Evolutionary conservation across 2,888 invertebrate species (phyloP), one percentile per base, ranked within the genome.

Genomic region (Sinopyrophorus schimmeli): DNA sequence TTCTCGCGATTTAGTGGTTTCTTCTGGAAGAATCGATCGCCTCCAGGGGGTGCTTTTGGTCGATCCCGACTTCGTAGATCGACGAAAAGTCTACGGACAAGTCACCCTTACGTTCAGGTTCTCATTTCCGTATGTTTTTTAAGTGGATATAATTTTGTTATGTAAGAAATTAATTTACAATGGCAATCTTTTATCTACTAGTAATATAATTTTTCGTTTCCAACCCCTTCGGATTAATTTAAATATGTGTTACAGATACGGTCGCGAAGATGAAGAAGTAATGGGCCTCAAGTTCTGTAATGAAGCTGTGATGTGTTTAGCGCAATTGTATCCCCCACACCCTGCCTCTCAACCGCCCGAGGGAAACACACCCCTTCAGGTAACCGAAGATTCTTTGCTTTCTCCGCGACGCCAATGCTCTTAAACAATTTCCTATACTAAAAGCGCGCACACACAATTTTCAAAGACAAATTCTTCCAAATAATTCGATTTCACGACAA

Each of bases 231-330:
- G n/a, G n/a, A n/a, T n/a, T n/a, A 26, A 20, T 10, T 27, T 26
- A 31, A 17, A 5, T 14, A 17, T 42, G 38, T 47, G n/a, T 59
- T 61, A n/a, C 70, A 86, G 86, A 60, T 98, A 98, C 70, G 97
- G 97, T 0, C 80, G 97, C 31, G 97, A 98, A 76, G 97, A 98
- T 71, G 90, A 98, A 70, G 97, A 98, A 74, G 97, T 98, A 14
- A 91, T 98, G 86, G 98, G 98, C 0, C 80, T 98, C 59, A 93
- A 95, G 67, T 98, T 98, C 77, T 92, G 96, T 77, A 98, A 97
- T 72, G 97, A 98, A 75, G 91, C 96, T 40, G 88, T 95, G 68
- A 88, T 96, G 85, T 90, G 93, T 66, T 79, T 94, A 44, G 86
- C 89, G 39, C 92, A 92, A 71, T 80, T 93, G 37, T 91, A 89